Evolutionary conservation across 2,888 invertebrate species (phyloP), one percentile per base, ranked within the genome.

Genomic region (Bugulina stolonifera): DNA sequence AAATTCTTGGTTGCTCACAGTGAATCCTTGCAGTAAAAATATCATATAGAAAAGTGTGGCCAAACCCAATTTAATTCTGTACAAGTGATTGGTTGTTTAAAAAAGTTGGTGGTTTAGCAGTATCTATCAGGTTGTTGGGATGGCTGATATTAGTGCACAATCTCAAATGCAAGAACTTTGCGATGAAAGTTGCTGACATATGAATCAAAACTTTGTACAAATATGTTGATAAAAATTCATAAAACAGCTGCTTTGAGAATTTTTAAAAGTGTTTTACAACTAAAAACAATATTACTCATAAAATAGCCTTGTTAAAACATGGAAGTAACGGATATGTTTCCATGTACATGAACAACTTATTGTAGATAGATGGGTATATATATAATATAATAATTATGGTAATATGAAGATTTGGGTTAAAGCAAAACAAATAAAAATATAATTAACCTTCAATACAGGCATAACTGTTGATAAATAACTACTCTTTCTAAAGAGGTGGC

Each of bases 261-360:
- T 18, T 10, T 10, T 10, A 43, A 43, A 43, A 10, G 18, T 43
- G 43, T 43, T 43, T n/a, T 5, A 43, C 22, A 64, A 10, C 64
- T 64, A 64, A 64, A 57, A 64, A 64, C 64, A 64, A 64, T 64
- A 64, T 64, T 64, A 57, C 57, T 32, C 32, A 25, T 64, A 64
- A 64, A 64, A 64, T 64, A 64, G 22, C 5, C 57, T 18, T 57
- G 32, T 29, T 10, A 32, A 55, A 55, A 64, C 29, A 64, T 64
- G 64, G 64, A 64, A 64, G 34, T 32, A 14, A 64, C 10, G 22
- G 32, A 64, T 32, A 57, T 14, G 32, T 14, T 57, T 23, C 23
- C 57, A 57, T 22, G 43, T 43, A 43, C 18, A 43, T 43, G 5
- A 43, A 10, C 5, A 18, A 43, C 43, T 18, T 43, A 18, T 43